A percentile compares a stretch with the other conserved stretches of the same genome.
Conservation (phyloP, 1,140 invertebrate genomes). For the Hylaeus volcanicus region DNA sequence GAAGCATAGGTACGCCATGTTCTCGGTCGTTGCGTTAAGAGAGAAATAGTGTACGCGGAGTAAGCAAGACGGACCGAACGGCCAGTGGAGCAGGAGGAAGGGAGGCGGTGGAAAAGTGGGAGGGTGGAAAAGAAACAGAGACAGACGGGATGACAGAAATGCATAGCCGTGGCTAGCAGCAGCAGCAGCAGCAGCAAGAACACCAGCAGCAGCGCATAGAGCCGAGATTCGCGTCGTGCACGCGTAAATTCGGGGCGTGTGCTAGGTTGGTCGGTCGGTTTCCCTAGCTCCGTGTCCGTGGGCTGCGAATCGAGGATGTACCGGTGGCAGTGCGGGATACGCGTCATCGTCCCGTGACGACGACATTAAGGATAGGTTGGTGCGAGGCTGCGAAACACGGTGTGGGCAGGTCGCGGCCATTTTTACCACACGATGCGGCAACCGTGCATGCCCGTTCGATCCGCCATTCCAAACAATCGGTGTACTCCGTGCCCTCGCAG, state of each 20-base stretch:
- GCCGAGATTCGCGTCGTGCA: constrained; percentile 47
- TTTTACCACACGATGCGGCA: constrained; percentile 86
- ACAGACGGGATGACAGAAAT: constrained; percentile 61
- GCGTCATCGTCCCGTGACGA: constrained; percentile 60
- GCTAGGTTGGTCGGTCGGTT: constrained; percentile 44
- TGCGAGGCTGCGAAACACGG: constrained; percentile 31
- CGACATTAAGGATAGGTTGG: constrained; percentile 20
- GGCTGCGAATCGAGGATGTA: constrained; percentile 37
- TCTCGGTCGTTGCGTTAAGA: constrained; percentile 52
- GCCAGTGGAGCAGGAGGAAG: constrained; percentile 25
- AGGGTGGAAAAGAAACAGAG: constrained; percentile 25
- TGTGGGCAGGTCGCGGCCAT: constrained; percentile 82
- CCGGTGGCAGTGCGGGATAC: constrained; percentile 41
- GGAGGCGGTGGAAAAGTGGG: background rate
- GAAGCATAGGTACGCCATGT: constrained; percentile 61
- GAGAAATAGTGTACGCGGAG: background rate
- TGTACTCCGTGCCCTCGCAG: constrained; percentile 78
- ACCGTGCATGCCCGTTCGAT: constrained; percentile 83
- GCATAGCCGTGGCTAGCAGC: constrained; percentile 42
- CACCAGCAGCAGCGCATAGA: constrained; percentile 30
- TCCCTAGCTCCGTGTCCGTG: constrained; percentile 29
- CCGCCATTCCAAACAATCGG: constrained; percentile 86
- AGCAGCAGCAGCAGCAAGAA: constrained; percentile 26
- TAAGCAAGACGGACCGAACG: constrained; percentile 23
- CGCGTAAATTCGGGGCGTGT: constrained; percentile 62